phyloP scores from a whole-genome alignment of 53 echinoderm and acorn worm genomes.

The Crossaster papposus region DNA sequence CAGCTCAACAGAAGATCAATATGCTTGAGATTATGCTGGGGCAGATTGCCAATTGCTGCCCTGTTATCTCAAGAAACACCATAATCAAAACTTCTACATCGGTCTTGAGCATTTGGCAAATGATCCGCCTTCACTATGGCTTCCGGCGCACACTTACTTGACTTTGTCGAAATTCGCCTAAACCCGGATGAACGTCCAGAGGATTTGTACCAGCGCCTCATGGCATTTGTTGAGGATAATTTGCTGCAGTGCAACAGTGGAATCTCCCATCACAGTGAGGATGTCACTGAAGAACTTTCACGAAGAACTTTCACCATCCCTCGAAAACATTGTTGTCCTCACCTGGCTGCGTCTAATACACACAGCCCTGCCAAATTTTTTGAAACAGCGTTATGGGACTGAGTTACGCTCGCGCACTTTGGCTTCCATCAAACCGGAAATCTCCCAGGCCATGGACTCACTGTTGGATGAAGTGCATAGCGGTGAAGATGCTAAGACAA shows the following conservation, averaged over 20 bases:
- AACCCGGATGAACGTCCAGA: constrained; percentile 49
- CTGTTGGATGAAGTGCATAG: no score
- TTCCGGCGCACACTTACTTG: constrained; percentile 54
- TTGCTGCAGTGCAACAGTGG: not conserved
- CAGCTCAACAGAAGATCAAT: no score
- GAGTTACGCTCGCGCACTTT: not conserved
- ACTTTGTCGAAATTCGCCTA: constrained; percentile 48
- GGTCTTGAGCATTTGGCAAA: constrained; percentile 13
- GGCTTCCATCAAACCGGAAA: no score
- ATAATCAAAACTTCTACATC: constrained; percentile 2
- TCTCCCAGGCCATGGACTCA: no score
- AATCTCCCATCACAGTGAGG: constrained; percentile 58
- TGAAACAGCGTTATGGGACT: no score
- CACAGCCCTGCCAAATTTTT: no score
- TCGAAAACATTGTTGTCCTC: no score
- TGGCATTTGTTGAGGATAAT: constrained; percentile 69
- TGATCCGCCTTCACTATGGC: constrained; percentile 41
- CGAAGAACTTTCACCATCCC: no score
- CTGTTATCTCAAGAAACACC: not conserved
- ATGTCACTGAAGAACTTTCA: constrained; percentile 52
- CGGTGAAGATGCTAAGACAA: no score
- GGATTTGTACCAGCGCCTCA: constrained; percentile 58
- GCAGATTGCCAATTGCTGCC: not conserved
- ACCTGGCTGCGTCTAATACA: no score
- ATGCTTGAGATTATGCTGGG: no score